Evolutionary conservation across 2,797 vertebrate genomes (phyloP).

Genomic region (Urophycis tenuis): DNA sequence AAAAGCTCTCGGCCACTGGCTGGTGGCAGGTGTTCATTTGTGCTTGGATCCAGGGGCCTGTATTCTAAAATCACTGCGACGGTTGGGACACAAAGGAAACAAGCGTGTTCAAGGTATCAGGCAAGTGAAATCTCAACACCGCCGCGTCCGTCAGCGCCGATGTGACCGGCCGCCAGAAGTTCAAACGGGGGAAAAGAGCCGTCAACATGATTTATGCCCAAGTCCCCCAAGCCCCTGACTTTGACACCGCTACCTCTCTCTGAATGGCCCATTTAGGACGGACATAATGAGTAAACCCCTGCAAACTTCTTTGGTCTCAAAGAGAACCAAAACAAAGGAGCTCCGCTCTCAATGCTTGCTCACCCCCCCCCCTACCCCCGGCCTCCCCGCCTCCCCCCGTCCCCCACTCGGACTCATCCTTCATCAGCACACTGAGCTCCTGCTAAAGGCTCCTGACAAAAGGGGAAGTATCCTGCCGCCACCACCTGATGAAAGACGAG

Average conservation of each 20-base stretch:
- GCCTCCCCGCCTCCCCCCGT: background rate
- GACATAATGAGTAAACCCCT: slow-evolving; percentile 65
- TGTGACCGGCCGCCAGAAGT: slow-evolving; percentile 50
- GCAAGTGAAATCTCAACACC: slow-evolving; percentile 27
- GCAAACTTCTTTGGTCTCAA: slow-evolving; percentile 61
- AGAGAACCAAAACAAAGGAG: slow-evolving; percentile 65
- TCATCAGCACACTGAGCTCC: slow-evolving; percentile 59
- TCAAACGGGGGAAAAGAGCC: slow-evolving; percentile 53
- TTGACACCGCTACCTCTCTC: slow-evolving; percentile 57
- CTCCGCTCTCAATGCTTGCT: slow-evolving; percentile 57
- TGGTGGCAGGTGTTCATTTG: background rate
- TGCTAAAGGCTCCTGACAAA: slow-evolving; percentile 61
- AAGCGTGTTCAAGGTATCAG: slow-evolving; percentile 5
- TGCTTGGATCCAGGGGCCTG: background rate
- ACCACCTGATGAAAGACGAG: slow-evolving; percentile 68
- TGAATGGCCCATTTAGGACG: slow-evolving; percentile 61
- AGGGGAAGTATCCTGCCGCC: slow-evolving; percentile 65
- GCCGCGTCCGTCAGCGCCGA: slow-evolving; percentile 1
- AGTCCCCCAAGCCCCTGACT: slow-evolving; percentile 56
- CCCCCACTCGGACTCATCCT: slow-evolving; percentile 50
- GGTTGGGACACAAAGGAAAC: background rate
- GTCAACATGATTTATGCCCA: slow-evolving; percentile 55
- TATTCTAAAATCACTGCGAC: background rate
- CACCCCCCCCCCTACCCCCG: slow-evolving; percentile 49
- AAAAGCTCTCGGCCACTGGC: background rate